phyloP scores from a whole-genome alignment of 2,797 vertebrate species.

The Notolepis coatsorum region DNA sequence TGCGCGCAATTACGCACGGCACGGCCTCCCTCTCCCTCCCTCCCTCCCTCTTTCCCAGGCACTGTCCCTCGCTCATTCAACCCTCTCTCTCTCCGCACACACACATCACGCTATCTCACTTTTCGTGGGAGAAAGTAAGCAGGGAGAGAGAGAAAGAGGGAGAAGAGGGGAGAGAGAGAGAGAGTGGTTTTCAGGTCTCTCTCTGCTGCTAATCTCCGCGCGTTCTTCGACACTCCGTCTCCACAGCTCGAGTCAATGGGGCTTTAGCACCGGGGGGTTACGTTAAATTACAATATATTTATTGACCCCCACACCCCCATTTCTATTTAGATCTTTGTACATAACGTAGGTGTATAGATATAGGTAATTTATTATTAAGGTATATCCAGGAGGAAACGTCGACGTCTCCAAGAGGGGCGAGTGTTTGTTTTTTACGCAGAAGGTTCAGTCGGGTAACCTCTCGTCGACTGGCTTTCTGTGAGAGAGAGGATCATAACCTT shows the following conservation, averaged over 20 bases:
- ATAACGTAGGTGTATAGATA: conserved; percentile 58
- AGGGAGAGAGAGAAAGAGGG: conserved; percentile 71
- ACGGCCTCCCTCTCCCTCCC: conserved; percentile 59
- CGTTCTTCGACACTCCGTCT: conserved; percentile 75
- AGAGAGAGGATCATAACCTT: conserved; percentile 70
- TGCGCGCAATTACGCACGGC: conserved; percentile 72
- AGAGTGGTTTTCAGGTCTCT: conserved; percentile 75
- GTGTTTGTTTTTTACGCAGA: conserved; percentile 61
- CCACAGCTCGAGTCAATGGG: conserved; percentile 81
- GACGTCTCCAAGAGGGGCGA: conserved; percentile 71
- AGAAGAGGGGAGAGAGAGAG: conserved; percentile 62
- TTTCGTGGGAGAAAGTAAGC: conserved; percentile 79
- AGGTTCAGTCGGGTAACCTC: conserved; percentile 68
- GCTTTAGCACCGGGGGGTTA: conserved; percentile 77
- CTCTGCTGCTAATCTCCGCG: conserved; percentile 81
- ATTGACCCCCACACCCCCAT: conserved; percentile 63
- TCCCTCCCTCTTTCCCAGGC: too few relatives aligned
- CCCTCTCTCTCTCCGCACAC: conserved; percentile 40
- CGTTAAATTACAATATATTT: conserved; percentile 73
- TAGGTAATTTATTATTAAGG: conserved; percentile 60
- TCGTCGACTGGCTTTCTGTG: conserved; percentile 75
- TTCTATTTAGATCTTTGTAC: conserved; percentile 65
- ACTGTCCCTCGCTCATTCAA: conserved; percentile 58
- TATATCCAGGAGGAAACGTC: conserved; percentile 49
- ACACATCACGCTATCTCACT: conserved; percentile 62